Percentiles rank a stretch among this genome's conserved stretches.
Evolutionary conservation across 2,888 invertebrate species (phyloP).

Genomic region (Stramonita haemastoma): DNA sequence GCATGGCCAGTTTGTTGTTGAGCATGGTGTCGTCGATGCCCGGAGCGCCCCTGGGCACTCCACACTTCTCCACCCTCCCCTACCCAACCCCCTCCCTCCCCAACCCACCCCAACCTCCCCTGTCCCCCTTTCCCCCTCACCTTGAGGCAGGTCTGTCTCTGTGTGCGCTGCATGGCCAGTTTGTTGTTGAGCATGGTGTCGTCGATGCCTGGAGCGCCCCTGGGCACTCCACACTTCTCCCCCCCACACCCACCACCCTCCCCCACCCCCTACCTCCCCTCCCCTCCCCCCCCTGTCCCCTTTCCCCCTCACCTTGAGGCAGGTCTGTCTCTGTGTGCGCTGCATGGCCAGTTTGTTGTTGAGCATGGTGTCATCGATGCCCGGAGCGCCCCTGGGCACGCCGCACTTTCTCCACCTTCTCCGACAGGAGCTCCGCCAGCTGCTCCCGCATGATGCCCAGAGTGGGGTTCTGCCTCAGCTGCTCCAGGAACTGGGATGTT

Average conservation of each 20-base stretch:
- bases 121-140: conserved; percentile 48
- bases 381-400: conserved; percentile 62
- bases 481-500: conserved; percentile 68
- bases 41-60: conserved; percentile 65
- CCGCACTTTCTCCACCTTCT: conserved; percentile 71
- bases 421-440: conserved; percentile 67
- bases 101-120: no score
- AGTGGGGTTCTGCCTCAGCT: conserved; percentile 68
- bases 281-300: no score
- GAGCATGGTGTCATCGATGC: conserved; percentile 63
- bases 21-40: conserved; percentile 64
- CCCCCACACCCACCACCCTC: no score
- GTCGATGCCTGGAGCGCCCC: not conserved
- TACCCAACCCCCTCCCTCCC: no score
- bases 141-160: conserved; percentile 65
- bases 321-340: conserved; percentile 62
- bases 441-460: conserved; percentile 71
- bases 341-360: conserved; percentile 67
- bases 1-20: conserved; percentile 64
- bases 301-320: conserved; percentile 58
- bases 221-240: not conserved
- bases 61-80: conserved; percentile 70
- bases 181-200: conserved; percentile 65
- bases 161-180: conserved; percentile 62
- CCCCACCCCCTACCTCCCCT: no score